These are phyloP conservation scores for Lithophane ornitopus DNA, from an alignment of 2,888 invertebrate species.

Conservation along the genomic window DNA sequence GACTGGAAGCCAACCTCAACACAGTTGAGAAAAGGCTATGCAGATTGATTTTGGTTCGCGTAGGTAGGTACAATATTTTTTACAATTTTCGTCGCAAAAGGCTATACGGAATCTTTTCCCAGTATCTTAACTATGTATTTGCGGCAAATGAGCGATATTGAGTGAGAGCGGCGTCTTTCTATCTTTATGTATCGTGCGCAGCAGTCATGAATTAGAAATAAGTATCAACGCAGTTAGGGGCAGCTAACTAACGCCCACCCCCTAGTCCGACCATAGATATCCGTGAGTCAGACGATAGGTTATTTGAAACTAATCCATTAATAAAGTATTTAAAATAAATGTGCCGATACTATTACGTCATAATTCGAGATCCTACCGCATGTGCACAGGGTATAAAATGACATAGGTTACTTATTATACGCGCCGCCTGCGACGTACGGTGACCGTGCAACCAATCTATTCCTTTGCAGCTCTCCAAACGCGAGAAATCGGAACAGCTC, in stretches of 20 bases:
- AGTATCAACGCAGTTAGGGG: no score
- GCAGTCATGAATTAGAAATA: no score
- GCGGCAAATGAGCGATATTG: neutral
- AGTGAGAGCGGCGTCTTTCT: neutral
- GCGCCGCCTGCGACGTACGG: neutral
- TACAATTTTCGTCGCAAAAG: conserved; percentile 9
- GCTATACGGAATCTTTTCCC: neutral
- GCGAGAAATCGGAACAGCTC: conserved; percentile 5
- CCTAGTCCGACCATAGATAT: no score
- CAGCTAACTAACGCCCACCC: no score
- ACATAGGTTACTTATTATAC: neutral
- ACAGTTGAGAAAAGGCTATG: neutral
- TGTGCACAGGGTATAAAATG: conserved; percentile 5
- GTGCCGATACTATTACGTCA: neutral
- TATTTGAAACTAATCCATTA: neutral
- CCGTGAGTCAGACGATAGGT: no score
- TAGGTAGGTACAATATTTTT: conserved; percentile 1
- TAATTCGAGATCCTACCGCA: neutral
- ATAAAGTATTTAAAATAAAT: neutral
- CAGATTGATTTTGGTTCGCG: neutral
- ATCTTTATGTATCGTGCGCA: neutral
- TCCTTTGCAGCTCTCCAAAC: conserved; percentile 28
- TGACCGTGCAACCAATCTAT: conserved; percentile 25
- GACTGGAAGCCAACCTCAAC: neutral
- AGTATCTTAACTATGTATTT: neutral